Base-by-base conservation (phyloP, 2,888 invertebrate genomes). In the Melangyna quadrimaculata region DNA sequence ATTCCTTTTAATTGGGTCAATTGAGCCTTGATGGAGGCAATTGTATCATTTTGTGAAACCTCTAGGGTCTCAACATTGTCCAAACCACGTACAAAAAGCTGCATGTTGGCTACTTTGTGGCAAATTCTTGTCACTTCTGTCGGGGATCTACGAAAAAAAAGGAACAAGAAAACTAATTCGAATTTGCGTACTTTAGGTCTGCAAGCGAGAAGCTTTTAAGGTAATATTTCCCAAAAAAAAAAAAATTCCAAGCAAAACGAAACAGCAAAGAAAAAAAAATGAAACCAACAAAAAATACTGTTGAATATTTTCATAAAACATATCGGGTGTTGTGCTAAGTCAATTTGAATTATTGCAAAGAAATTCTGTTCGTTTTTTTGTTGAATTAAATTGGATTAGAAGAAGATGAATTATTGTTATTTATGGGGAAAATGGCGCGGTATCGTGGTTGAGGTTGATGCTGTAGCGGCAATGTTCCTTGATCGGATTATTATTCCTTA, bases 101-200 rank as follows among this genome's bases (percentile, higher is more conserved):
- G n/a, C n/a, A n/a, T n/a, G n/a, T n/a, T n/a, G n/a, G n/a, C n/a
- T n/a, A n/a, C n/a, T n/a, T n/a, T n/a, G n/a, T n/a, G n/a, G n/a
- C n/a, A n/a, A n/a, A n/a, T n/a, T n/a, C n/a, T n/a, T n/a, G n/a
- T n/a, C n/a, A n/a, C n/a, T n/a, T n/a, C n/a, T n/a, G n/a, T n/a
- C n/a, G n/a, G n/a, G n/a, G n/a, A n/a, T n/a, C n/a, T n/a, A n/a
- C n/a, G n/a, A n/a, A n/a, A n/a, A n/a, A n/a, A n/a, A n/a, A n/a
- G n/a, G n/a, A n/a, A n/a, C 65, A 59, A 48, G 71, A 80, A 84
- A 84, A 84, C 80, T 84, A 84, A 80, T 80, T 84, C 67, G 63
- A 67, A 80, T 84, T 84, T 84, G 79, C 75, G 75, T 79, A 57
- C 84, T 77, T 67, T 80, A 51, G 45, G 75, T 74, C 69, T 61